phyloP scores from a whole-genome alignment of 1,140 invertebrate species.

The Drosophila navojoa region DNA sequence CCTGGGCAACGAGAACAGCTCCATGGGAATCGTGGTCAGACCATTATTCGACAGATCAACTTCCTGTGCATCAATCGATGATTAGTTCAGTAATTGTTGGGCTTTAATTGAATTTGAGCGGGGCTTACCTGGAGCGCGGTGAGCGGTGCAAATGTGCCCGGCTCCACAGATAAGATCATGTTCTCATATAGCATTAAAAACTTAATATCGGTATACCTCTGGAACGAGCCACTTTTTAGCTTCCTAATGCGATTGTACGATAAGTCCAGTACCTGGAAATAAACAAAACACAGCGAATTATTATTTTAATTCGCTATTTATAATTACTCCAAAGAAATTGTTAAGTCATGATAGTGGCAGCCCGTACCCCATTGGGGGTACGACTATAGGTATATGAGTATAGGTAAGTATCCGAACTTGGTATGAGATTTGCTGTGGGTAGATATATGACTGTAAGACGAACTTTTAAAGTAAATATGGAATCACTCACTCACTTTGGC shows the following conservation, averaged over 20 bases:
- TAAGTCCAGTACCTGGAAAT: slow-evolving; percentile 86
- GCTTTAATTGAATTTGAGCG: slow-evolving; percentile 15
- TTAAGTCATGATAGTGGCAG: slow-evolving; percentile 1
- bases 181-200: slow-evolving; percentile 87
- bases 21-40: slow-evolving; percentile 85
- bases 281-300: slow-evolving; percentile 52
- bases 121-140: slow-evolving; percentile 83
- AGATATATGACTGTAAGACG: too few relatives aligned
- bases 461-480: too few relatives aligned
- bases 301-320: neutral
- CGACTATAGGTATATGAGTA: neutral
- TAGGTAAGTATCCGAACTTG: too few relatives aligned
- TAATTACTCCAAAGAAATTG: slow-evolving; percentile 2
- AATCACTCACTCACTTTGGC: too few relatives aligned
- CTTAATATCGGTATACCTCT: slow-evolving; percentile 85
- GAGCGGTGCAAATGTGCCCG: slow-evolving; percentile 85
- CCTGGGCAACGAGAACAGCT: slow-evolving; percentile 85
- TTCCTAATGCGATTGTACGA: slow-evolving; percentile 87
- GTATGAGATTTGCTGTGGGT: too few relatives aligned
- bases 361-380: neutral
- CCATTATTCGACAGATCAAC: slow-evolving; percentile 86
- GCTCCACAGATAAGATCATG: slow-evolving; percentile 86
- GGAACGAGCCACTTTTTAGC: slow-evolving; percentile 85
- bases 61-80: slow-evolving; percentile 72
- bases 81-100: slow-evolving; percentile 48